Evolutionary conservation across 2,888 invertebrate genomes (phyloP).

Genomic region (Hydraecia micacea): DNA sequence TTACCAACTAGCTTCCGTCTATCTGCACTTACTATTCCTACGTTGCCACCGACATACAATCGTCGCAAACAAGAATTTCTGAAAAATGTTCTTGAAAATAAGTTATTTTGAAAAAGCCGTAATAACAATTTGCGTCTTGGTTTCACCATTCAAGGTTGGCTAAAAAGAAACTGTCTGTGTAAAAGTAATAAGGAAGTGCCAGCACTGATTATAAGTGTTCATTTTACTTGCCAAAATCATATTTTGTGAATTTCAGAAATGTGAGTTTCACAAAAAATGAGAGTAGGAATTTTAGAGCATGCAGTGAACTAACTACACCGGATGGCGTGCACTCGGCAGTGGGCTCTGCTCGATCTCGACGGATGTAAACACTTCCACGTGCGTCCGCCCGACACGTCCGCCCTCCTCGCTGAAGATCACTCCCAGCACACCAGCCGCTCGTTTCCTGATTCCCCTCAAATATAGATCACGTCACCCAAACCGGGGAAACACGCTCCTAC

Average conservation of each 20-base stretch:
- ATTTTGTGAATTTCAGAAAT: constrained; percentile 12
- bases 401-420: constrained; percentile 71
- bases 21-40: background rate
- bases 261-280: constrained; percentile 3
- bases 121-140: constrained; percentile 56
- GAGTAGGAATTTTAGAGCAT: constrained; percentile 63
- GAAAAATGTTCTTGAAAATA: constrained; percentile 14
- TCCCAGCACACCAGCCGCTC: constrained; percentile 63
- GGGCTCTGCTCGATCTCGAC: constrained; percentile 70
- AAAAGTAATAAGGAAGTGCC: constrained; percentile 62
- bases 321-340: constrained; percentile 69
- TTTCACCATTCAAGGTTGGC: constrained; percentile 59
- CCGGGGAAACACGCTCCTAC: constrained; percentile 22
- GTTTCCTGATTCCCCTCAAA: constrained; percentile 64
- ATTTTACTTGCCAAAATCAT: constrained; percentile 42
- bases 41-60: constrained; percentile 11
- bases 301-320: constrained; percentile 65
- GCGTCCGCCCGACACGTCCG: constrained; percentile 77
- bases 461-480: constrained; percentile 53
- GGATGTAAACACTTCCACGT: constrained; percentile 88
- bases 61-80: background rate
- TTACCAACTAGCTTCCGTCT: constrained; percentile 25
- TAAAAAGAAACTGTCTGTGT: constrained; percentile 43
- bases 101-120: constrained; percentile 39
- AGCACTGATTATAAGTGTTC: constrained; percentile 32